Evolutionary conservation across 2,797 vertebrate species (phyloP).

Genomic region (Novumbra hubbsi): DNA sequence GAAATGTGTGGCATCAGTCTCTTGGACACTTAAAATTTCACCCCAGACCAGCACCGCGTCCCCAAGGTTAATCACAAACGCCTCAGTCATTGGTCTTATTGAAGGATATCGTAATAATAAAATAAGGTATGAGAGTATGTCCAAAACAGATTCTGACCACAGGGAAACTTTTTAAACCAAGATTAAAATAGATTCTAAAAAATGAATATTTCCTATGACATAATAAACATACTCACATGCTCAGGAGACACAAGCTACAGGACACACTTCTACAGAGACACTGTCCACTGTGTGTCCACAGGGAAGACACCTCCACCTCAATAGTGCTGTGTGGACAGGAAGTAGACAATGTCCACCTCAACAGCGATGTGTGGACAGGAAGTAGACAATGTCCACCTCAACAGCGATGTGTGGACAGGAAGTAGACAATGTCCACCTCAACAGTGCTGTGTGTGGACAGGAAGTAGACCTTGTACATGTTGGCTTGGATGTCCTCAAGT

Average conservation of each 20-base stretch:
- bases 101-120: slow-evolving; percentile 10
- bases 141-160: slow-evolving; percentile 30
- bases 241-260: too few relatives aligned
- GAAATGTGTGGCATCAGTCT: slow-evolving; percentile 42
- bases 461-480: background rate
- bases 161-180: slow-evolving; percentile 34
- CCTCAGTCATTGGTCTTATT: background rate
- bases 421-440: slow-evolving; percentile 47
- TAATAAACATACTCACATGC: slow-evolving; percentile 50
- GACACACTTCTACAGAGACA: too few relatives aligned
- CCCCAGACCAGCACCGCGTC: too few relatives aligned
- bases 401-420: too few relatives aligned
- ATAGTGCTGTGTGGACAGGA: too few relatives aligned
- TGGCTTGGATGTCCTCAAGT: background rate
- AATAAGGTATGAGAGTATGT: slow-evolving; percentile 40
- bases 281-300: too few relatives aligned
- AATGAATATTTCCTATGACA: slow-evolving; percentile 42
- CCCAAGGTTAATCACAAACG: background rate
- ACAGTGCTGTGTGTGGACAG: background rate
- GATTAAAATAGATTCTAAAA: slow-evolving; percentile 35
- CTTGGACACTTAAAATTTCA: background rate
- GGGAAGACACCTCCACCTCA: too few relatives aligned
- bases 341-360: too few relatives aligned
- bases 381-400: slow-evolving; percentile 49
- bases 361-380: too few relatives aligned